phyloP scores from a whole-genome alignment of 2,113 vertebrate genomes.

The Castor canadensis region DNA sequence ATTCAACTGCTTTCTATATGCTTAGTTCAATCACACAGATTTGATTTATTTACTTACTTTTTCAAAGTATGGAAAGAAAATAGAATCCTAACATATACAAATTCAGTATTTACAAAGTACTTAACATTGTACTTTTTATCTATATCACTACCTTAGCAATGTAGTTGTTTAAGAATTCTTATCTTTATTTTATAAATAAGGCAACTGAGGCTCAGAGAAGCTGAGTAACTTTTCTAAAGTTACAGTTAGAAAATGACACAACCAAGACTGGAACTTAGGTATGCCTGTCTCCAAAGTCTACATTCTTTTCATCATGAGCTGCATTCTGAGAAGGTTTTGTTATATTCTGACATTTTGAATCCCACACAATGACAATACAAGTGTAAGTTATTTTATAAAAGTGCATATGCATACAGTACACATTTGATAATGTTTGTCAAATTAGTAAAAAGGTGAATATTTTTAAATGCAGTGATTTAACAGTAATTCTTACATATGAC shows the following conservation, averaged over 20 bases:
- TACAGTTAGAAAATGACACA: background rate
- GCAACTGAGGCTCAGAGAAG: background rate
- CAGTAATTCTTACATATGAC: background rate
- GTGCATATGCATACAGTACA: background rate
- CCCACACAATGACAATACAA: background rate
- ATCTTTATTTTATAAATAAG: constrained; percentile 46
- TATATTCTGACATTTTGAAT: constrained; percentile 10
- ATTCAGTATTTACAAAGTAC: background rate
- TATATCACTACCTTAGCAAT: background rate
- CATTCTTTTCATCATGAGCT: constrained; percentile 7
- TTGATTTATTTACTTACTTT: constrained; percentile 43
- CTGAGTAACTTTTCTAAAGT: constrained; percentile 5
- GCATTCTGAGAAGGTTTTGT: background rate
- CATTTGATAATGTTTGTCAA: constrained; percentile 1
- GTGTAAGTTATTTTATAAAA: background rate
- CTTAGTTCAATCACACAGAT: background rate
- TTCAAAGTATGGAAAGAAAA: background rate
- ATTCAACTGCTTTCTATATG: constrained; percentile 45
- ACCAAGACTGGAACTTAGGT: background rate
- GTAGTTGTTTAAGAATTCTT: background rate
- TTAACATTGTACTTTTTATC: background rate
- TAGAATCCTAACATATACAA: constrained; percentile 1
- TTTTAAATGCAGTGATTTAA: constrained; percentile 45
- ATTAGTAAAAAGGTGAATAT: constrained; percentile 26
- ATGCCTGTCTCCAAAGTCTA: background rate